These are phyloP conservation scores for Suncus etruscus DNA, from an alignment of 2,113 vertebrate genomes.

Conservation along the genomic window DNA sequence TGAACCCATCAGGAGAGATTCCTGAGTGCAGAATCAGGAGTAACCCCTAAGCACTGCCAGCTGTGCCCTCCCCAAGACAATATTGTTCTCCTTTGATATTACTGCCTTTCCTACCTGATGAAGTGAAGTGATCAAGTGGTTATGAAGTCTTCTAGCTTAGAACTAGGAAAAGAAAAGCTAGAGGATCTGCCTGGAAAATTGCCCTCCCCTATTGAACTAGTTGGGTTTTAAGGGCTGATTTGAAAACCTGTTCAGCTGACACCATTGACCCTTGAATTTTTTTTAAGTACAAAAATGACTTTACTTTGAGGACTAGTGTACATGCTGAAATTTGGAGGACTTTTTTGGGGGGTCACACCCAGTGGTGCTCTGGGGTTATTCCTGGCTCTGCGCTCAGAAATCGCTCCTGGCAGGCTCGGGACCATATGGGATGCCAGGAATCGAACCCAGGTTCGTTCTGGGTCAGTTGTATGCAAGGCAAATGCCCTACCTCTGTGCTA, in stretches of 20 bases:
- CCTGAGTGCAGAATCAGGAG: too few relatives aligned
- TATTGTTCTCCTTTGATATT: background rate
- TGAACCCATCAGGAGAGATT: too few relatives aligned
- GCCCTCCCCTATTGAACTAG: background rate
- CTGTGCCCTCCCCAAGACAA: too few relatives aligned
- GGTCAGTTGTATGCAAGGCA: too few relatives aligned
- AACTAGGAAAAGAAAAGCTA: background rate
- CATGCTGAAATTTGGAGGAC: conserved; percentile 42
- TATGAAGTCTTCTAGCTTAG: background rate
- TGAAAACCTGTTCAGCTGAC: background rate
- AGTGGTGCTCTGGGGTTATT: too few relatives aligned
- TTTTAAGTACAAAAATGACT: conserved; percentile 40
- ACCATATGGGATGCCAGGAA: too few relatives aligned
- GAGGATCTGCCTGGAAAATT: background rate
- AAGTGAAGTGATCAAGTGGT: background rate
- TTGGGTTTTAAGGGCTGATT: background rate
- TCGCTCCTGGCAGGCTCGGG: too few relatives aligned
- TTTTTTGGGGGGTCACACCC: background rate
- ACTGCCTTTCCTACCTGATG: background rate
- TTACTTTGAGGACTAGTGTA: background rate
- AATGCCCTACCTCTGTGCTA: too few relatives aligned
- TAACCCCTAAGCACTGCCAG: too few relatives aligned
- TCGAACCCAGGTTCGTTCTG: too few relatives aligned
- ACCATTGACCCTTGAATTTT: conserved; percentile 31
- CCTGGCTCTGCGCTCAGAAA: too few relatives aligned